These are phyloP conservation scores for Cyanoramphus novaezelandiae DNA, from an alignment of 2,113 vertebrate genomes.

Conservation along the genomic window DNA sequence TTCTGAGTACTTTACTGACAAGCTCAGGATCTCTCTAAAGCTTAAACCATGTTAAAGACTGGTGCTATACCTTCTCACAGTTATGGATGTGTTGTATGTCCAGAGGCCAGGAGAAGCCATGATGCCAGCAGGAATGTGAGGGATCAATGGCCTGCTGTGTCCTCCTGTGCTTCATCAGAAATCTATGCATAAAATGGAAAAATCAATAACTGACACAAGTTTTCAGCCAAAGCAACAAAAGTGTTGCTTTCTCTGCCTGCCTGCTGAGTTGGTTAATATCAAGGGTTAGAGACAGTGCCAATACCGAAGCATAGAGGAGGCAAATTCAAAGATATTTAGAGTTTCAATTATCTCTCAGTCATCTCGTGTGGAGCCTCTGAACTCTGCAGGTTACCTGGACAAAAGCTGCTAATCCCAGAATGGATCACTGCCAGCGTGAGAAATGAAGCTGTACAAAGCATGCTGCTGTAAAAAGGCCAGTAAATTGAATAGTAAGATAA, in stretches of 20 bases:
- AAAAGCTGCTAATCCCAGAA: background rate
- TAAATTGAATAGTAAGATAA: background rate
- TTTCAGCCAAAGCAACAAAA: background rate
- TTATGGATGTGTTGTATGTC: fast-evolving
- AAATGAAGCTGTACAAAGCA: background rate
- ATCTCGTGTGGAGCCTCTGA: background rate
- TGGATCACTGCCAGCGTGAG: background rate
- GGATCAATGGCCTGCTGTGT: background rate
- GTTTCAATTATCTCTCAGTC: conserved; percentile 10
- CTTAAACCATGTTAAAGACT: background rate
- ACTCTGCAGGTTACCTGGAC: conserved; percentile 15
- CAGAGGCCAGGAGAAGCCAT: background rate
- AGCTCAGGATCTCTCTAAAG: background rate
- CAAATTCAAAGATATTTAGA: background rate
- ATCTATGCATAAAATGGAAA: background rate
- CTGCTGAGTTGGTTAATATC: background rate
- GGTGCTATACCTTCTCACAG: background rate
- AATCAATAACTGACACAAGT: background rate
- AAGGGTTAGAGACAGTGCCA: background rate
- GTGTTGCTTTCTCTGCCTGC: background rate
- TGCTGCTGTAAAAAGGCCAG: background rate
- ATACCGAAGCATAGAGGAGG: background rate
- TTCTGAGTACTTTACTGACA: background rate
- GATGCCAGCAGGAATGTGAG: background rate
- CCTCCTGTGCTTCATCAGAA: background rate